Evolutionary conservation across 1,140 invertebrate genomes (phyloP), one percentile per base, ranked within the genome.

Genomic region (Macrostomum lignano): DNA sequence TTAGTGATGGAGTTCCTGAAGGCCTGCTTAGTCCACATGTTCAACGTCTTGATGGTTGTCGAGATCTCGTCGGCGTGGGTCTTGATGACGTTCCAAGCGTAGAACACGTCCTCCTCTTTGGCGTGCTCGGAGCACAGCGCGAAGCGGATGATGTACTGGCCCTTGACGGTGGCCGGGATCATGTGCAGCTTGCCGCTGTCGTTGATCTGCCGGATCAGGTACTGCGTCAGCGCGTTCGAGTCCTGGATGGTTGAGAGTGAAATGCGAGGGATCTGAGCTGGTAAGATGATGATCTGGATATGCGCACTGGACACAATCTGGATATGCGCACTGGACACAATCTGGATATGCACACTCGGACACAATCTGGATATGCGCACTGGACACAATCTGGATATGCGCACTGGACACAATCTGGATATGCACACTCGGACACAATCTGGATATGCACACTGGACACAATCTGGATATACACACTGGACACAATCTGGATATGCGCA

Each of bases 141-240:
- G 42, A 58, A 93, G 55, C 94, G 66, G 42, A 96, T 96, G 2
- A 65, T 54, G 48, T 75, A 88, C 38, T 70, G 69, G 20, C 86
- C 77, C 47, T 78, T 75, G 1, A 64, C 47, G 20, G 88, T 69
- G 21, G 82, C 77, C 1, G 84, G 84, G 2, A 94, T 79, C 82
- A 94, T 93, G 51, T 94, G 86, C 31, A 96, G 59, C 51, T 78
- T 77, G 5, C 84, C 84, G 3, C 79, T 86, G 33, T 75, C 81
- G 47, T 98, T 98, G 38, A 96, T 84, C 30, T 69, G 68, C 31
- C 77, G 77, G 32, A 96, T 58, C 2, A 98, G 60, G 48, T 79
- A 82, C 55, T 93, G 78, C 52, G 93, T 96, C 10, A 88, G 46
- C 42, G 73, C 71, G 47, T 93, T 77, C 7, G 69, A 65, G 17